Percentiles rank a stretch among this genome's conserved stretches.
These are phyloP conservation scores for Drosophila arawakana DNA, from an alignment of 1,140 invertebrate genomes.

Conservation along the genomic window DNA sequence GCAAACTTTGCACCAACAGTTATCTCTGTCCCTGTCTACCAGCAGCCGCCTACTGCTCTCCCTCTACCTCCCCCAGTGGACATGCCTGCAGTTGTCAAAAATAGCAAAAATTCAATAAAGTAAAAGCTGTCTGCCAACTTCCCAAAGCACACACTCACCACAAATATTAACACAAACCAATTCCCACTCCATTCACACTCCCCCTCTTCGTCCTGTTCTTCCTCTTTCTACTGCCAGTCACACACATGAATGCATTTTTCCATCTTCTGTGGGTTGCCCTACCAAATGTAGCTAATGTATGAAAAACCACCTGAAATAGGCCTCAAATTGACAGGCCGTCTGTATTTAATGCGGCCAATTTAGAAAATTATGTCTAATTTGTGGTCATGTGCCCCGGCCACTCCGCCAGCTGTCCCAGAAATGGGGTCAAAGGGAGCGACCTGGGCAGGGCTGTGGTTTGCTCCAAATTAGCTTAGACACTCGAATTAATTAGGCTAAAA, in stretches of 20 bases:
- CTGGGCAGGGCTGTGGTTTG: background rate
- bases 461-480: slow-evolving; percentile 28
- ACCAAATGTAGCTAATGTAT: slow-evolving; percentile 60
- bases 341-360: slow-evolving; percentile 64
- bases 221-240: slow-evolving; percentile 5
- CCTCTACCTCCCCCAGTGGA: background rate
- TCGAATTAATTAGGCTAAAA: slow-evolving; percentile 26
- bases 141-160: slow-evolving; percentile 2
- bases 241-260: slow-evolving; percentile 37
- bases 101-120: slow-evolving; percentile 60
- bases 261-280: background rate
- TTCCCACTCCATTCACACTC: background rate
- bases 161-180: slow-evolving; percentile 27
- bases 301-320: slow-evolving; percentile 12
- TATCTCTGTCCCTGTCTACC: too few relatives aligned
- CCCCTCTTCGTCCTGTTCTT: background rate
- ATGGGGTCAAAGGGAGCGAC: slow-evolving; percentile 38
- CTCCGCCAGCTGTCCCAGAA: background rate
- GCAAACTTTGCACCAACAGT: slow-evolving; percentile 13
- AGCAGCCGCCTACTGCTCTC: background rate
- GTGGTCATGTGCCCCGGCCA: slow-evolving; percentile 34
- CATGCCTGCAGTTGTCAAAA: slow-evolving; percentile 33
- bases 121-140: slow-evolving; percentile 39
- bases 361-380: slow-evolving; percentile 52
- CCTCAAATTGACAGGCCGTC: slow-evolving; percentile 39